phyloP scores from a whole-genome alignment of 2,113 vertebrate genomes.

The Ailuropoda melanoleuca region DNA sequence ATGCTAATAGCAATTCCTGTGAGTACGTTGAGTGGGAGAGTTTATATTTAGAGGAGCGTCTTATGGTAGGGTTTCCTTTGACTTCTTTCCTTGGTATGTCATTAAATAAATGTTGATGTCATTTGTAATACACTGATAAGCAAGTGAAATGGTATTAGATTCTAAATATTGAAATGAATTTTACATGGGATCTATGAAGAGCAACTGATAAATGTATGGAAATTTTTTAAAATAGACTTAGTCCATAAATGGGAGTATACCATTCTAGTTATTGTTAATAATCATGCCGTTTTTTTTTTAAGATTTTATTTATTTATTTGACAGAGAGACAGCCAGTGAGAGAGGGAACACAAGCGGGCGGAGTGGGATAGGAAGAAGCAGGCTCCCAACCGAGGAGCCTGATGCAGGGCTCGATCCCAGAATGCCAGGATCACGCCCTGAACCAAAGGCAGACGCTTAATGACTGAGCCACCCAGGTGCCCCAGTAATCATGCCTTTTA shows the following conservation, averaged over 20 bases:
- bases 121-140: neutral
- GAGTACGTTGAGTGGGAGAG: conserved; percentile 69
- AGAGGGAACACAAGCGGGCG: too few species aligned
- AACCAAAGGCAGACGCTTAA: too few species aligned
- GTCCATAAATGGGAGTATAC: neutral
- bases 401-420: too few species aligned
- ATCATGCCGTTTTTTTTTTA: neutral
- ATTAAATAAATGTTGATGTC: neutral
- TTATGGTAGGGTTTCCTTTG: neutral
- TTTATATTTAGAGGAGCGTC: neutral
- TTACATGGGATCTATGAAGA: neutral
- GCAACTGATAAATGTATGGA: neutral
- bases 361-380: too few species aligned
- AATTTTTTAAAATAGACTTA: neutral
- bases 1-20: conserved; percentile 85
- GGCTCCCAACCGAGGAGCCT: too few species aligned
- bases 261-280: neutral
- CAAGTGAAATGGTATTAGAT: neutral
- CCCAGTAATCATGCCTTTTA: neutral
- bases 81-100: neutral
- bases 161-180: neutral
- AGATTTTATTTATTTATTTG: too few species aligned
- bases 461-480: too few species aligned
- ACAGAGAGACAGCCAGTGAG: too few species aligned
- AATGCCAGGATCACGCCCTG: too few species aligned